Base-by-base conservation (phyloP, 2,113 vertebrate genomes). In the Lathamus discolor region DNA sequence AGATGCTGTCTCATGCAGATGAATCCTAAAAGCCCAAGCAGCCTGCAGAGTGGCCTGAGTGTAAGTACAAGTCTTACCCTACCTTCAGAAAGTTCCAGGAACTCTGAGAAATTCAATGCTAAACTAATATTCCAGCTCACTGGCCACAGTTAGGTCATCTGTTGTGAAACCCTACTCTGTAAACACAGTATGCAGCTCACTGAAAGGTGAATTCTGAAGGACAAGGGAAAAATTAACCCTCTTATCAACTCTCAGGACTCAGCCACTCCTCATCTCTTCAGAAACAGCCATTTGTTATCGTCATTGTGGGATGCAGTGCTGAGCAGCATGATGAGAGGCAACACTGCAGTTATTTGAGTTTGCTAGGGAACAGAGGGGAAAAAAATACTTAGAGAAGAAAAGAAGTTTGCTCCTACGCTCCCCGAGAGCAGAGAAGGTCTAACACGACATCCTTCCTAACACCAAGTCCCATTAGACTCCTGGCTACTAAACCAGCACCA, bases 201-300 rank as follows among this genome's bases (percentile, higher is more conserved):
- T 9, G 33, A 83, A 86, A 91, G 88, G 70, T 80, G 82, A 94
- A n/a, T 83, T 85, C 90, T 76, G 85, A 96, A 96, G 82, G 62
- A 73, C 70, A 66, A 85, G 62, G 51, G 28, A 90, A 94, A 88
- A 77, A 39, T 73, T 85, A 95, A 97, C 85, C 57, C 70, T 75
- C 48, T 17, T 76, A 29, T 57, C 70, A 68, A 64, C 67, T 39
- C 66, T 57, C 24, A 37, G 75, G 70, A 79, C 62, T 81, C 75
- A 37, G 24, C 37, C 54, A 39, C 66, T 78, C 46, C 43, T 79
- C 15, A 1, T 64, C 2, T 55, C 62, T 68, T 82, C 41, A 39
- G 33, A 41, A 95, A 54, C 17, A 82, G 55, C 19, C 10, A 35
- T 46, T 74, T 75, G 51, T 74, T 87, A 63, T 8, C n/a, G 46